Conservation (phyloP, 2,888 invertebrate species). For the Rhimphoctona megacephalus region DNA sequence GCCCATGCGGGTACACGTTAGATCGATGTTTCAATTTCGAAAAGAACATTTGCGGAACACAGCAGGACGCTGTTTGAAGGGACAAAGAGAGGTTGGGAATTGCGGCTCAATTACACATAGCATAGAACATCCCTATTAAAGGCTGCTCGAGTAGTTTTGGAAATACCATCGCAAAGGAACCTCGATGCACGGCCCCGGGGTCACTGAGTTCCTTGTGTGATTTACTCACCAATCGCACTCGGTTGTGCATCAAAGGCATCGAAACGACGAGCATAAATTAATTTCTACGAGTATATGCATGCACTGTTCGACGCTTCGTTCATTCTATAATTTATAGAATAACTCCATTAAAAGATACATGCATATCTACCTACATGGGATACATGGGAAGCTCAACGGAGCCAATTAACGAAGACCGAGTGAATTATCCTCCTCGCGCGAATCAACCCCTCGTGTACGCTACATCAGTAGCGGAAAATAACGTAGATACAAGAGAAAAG, state of each 20-base stretch:
- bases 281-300: background rate
- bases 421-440: constrained; percentile 36
- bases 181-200: background rate
- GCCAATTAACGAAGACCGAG: constrained; percentile 45
- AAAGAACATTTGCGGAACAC: background rate
- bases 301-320: constrained; percentile 13
- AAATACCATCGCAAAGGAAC: background rate
- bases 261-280: background rate
- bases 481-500: background rate
- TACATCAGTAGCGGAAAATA: constrained; percentile 38
- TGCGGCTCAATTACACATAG: background rate
- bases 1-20: background rate
- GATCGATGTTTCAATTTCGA: background rate
- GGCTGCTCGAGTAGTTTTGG: constrained; percentile 5
- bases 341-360: constrained; percentile 22
- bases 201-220: background rate
- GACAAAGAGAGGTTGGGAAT: background rate
- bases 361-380: background rate
- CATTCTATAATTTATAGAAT: constrained; percentile 25
- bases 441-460: constrained; percentile 31
- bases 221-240: constrained; percentile 1
- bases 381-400: background rate
- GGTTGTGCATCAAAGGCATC: background rate
- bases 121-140: background rate
- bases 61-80: background rate